Conservation (phyloP, 2,797 vertebrate species). For the Gymnothorax reevesii region DNA sequence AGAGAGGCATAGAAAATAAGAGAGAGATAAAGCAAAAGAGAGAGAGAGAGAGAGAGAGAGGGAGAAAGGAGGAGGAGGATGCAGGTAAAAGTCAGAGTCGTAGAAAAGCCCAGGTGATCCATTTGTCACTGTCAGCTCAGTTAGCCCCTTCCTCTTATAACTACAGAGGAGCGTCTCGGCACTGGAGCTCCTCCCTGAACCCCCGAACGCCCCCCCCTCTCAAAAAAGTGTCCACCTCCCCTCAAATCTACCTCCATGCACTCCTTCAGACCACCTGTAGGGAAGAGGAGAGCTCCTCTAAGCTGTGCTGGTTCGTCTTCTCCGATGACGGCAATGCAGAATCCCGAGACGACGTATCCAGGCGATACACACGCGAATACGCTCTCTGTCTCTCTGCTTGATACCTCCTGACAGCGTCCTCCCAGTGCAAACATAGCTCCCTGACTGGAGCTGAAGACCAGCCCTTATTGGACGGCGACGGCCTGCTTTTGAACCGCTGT, state of each 20-base stretch:
- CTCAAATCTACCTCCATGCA: background rate
- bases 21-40: background rate
- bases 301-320: background rate
- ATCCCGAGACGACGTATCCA: background rate
- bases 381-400: background rate
- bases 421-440: background rate
- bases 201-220: no score
- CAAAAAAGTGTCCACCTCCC: background rate
- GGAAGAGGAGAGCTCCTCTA: background rate
- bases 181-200: background rate
- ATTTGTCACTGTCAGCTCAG: constrained; percentile 52
- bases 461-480: background rate
- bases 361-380: background rate
- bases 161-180: constrained; percentile 26
- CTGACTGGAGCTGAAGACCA: background rate
- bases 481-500: background rate
- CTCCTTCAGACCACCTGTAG: background rate
- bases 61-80: background rate
- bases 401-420: background rate
- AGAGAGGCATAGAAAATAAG: background rate
- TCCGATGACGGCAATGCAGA: background rate
- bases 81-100: background rate
- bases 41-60: constrained; percentile 9
- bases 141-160: constrained; percentile 39
- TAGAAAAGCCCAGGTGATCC: constrained; percentile 32